Evolutionary conservation across 2,888 invertebrate species (phyloP).

Genomic region (Buathra laborator): DNA sequence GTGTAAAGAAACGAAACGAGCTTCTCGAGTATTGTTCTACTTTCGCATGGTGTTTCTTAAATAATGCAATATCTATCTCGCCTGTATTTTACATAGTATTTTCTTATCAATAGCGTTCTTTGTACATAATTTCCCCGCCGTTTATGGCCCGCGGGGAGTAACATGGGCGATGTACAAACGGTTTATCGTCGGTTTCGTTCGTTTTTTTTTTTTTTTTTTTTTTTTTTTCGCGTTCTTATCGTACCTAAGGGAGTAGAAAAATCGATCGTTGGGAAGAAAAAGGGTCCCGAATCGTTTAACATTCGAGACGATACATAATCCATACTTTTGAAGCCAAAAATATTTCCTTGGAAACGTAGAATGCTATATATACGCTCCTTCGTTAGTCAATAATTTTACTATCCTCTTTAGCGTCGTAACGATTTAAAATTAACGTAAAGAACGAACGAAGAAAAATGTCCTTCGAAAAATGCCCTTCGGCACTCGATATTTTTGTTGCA

Average conservation of each 20-base stretch:
- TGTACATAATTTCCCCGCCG: conserved; percentile 21
- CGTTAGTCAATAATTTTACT: too few species aligned
- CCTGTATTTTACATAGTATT: conserved; percentile 37
- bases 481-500: neutral
- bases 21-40: conserved; percentile 34
- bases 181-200: conserved; percentile 6
- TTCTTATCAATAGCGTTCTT: neutral
- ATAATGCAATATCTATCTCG: conserved; percentile 23
- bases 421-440: too few species aligned
- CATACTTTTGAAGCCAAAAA: too few species aligned
- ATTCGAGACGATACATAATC: too few species aligned
- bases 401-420: too few species aligned
- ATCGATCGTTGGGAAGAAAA: neutral
- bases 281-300: too few species aligned
- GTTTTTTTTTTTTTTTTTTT: neutral
- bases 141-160: neutral
- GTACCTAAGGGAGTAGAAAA: neutral
- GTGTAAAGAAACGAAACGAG: conserved; percentile 31
- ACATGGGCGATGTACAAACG: neutral
- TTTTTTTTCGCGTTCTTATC: neutral
- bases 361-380: too few species aligned
- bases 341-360: too few species aligned
- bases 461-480: too few species aligned
- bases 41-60: conserved; percentile 51
- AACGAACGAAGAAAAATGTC: too few species aligned